phyloP scores from a whole-genome alignment of 2,797 vertebrate species.

The Megalops cyprinoides region DNA sequence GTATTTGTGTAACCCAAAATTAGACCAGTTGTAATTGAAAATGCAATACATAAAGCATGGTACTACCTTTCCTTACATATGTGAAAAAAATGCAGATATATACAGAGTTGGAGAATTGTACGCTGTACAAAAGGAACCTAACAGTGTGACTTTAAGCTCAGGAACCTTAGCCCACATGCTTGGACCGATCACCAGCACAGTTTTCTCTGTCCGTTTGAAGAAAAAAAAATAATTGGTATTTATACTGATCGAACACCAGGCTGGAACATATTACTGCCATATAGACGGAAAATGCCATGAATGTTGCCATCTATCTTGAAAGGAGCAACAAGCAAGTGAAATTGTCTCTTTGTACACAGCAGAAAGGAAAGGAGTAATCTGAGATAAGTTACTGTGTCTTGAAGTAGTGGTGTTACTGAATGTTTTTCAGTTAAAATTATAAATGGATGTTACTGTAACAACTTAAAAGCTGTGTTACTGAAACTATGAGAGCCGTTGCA shows the following conservation, averaged over 20 bases:
- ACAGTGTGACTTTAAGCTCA: background rate
- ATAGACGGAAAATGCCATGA: background rate
- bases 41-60: conserved; percentile 7
- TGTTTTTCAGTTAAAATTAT: too few species aligned
- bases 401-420: too few species aligned
- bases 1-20: background rate
- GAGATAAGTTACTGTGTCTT: background rate
- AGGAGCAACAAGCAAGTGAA: background rate
- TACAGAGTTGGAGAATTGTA: background rate
- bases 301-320: too few species aligned
- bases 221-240: background rate
- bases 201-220: background rate
- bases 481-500: too few species aligned
- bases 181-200: conserved; percentile 24
- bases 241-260: background rate
- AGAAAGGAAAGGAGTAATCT: background rate
- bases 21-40: background rate
- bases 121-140: background rate
- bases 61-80: background rate
- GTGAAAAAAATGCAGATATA: conserved; percentile 12
- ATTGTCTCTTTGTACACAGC: background rate
- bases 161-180: conserved; percentile 22
- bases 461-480: too few species aligned
- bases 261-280: background rate
- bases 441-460: background rate